A percentile compares a stretch with the other conserved stretches of the same genome.
These are phyloP conservation scores for Drosophila villosipedis DNA, from an alignment of 2,888 invertebrate genomes.

Conservation along the genomic window DNA sequence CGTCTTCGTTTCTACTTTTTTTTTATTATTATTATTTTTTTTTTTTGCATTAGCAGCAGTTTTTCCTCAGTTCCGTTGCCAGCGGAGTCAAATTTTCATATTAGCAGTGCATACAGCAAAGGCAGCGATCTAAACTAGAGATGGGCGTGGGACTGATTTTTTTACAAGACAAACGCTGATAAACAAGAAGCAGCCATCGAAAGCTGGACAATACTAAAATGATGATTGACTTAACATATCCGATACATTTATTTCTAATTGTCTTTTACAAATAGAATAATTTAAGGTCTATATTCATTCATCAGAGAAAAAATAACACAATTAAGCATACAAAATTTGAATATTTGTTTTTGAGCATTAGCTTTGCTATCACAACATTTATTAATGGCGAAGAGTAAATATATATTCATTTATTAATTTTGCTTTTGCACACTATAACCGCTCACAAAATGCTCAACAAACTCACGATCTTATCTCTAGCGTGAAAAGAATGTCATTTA, in stretches of 20 bases:
- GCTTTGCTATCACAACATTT: neutral
- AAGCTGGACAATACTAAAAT: neutral
- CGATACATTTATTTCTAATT: neutral
- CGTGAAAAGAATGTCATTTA: constrained; percentile 39
- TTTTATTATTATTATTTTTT: constrained; percentile 1
- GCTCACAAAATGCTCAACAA: constrained; percentile 1
- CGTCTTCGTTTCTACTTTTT: constrained; percentile 41
- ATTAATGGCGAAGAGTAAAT: neutral
- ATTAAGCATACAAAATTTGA: neutral
- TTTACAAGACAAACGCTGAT: neutral
- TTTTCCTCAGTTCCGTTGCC: constrained; percentile 50
- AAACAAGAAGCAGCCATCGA: neutral
- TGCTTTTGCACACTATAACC: neutral
- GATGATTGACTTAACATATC: neutral
- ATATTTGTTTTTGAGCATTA: neutral
- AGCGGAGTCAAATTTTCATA: constrained; percentile 68
- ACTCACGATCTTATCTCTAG: constrained; percentile 18
- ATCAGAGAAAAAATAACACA: neutral
- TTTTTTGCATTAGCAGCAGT: constrained; percentile 31
- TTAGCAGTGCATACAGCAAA: constrained; percentile 70
- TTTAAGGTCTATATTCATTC: neutral
- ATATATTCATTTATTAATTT: neutral
- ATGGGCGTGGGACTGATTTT: constrained; percentile 23
- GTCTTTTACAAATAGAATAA: neutral
- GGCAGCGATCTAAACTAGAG: constrained; percentile 23